Percentiles rank a stretch among this genome's conserved stretches.
phyloP scores from a whole-genome alignment of 35 echinoderm and acorn worm species.

The Ptychodera flava region DNA sequence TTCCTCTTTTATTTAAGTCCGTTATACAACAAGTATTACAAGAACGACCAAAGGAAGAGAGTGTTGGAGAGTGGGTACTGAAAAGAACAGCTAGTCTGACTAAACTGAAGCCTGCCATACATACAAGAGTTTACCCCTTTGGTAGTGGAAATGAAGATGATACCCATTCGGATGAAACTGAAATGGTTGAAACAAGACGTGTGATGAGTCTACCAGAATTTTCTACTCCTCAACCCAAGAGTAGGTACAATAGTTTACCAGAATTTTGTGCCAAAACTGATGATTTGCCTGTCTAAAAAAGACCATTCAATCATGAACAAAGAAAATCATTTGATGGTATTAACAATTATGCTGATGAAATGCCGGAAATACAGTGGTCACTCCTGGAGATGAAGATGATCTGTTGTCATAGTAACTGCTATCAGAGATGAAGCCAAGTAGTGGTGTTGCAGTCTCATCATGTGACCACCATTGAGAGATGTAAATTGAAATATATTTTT shows the following conservation, averaged over 20 bases:
- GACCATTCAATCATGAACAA: background rate
- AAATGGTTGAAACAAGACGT: conserved; percentile 27
- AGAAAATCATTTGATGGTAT: background rate
- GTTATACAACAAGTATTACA: conserved; percentile 74
- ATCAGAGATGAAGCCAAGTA: background rate
- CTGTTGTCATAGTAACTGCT: background rate
- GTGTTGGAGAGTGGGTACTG: conserved; percentile 42
- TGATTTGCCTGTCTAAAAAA: conserved; percentile 65
- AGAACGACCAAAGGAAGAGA: conserved; percentile 61
- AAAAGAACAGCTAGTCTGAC: conserved; percentile 60
- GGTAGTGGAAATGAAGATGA: conserved; percentile 42
- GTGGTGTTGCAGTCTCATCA: background rate
- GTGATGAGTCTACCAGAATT: conserved; percentile 81
- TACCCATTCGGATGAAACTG: background rate
- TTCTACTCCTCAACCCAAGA: conserved; percentile 24
- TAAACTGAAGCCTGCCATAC: conserved; percentile 39
- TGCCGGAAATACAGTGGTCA: background rate
- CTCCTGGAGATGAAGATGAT: background rate
- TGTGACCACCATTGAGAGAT: background rate
- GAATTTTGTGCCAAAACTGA: conserved; percentile 90
- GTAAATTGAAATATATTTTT: no score
- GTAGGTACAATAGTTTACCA: conserved; percentile 49
- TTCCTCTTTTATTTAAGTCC: conserved; percentile 65
- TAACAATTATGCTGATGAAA: background rate
- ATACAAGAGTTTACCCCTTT: conserved; percentile 54